Evolutionary conservation across 2,888 invertebrate genomes (phyloP), one percentile per base, ranked within the genome.

Genomic region (Agapetus fuscipes): DNA sequence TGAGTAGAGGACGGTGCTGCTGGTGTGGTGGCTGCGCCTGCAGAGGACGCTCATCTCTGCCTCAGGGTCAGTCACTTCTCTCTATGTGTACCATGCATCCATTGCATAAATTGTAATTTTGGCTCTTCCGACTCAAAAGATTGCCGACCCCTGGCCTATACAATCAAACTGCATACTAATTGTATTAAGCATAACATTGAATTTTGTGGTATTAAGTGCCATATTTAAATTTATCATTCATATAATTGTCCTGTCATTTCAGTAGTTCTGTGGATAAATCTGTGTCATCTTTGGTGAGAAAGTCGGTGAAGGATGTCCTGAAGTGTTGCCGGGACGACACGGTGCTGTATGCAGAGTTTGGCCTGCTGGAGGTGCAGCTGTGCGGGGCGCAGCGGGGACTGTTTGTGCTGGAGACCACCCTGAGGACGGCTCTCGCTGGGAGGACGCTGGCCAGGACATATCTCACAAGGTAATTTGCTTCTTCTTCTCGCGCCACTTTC

Each of bases 1-100:
- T 78, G 1, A 56, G 69, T 13, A 76, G 49, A 56, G 62, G 45
- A 69, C 67, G 2, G 67, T 74, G 5, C 63, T 78, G 39, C 64
- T 71, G n/a, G 51, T 78, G 6, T 71, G 80, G 66, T 79, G 77
- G 76, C 59, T 80, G 26, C 61, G 74, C 41, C 76, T 79, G 50
- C 73, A 78, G 53, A 63, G 76, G 16, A 52, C 76, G 32, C 32
- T 48, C 6, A 14, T 48, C 3, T 17, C 41, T 7, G 17, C 39
- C 13, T 24, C 32, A n/a, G 39, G 43, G 43, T 46, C 30, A 4
- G n/a, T n/a, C n/a, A n/a, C n/a, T n/a, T n/a, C n/a, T n/a, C n/a
- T n/a, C n/a, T n/a, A n/a, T n/a, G n/a, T n/a, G n/a, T n/a, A n/a
- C n/a, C n/a, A 20, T 11, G 16, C 4, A 16, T 34, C n/a, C n/a